phyloP scores from a whole-genome alignment of 2,888 invertebrate species.

The Ophion costatus region DNA sequence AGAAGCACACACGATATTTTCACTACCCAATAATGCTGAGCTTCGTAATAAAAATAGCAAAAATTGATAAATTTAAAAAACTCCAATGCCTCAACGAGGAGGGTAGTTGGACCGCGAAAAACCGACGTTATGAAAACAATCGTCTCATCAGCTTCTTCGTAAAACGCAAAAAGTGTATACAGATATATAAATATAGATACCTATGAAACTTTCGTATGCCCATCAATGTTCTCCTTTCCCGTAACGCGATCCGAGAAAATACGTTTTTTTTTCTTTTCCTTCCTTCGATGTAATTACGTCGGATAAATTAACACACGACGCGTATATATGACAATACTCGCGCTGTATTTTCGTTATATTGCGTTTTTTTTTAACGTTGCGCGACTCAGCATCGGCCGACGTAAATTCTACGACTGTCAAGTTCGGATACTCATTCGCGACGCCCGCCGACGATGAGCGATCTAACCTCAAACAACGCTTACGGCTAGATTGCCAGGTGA shows the following conservation, averaged over 20 bases:
- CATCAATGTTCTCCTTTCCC: constrained; percentile 30
- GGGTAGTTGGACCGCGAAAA: too few species aligned
- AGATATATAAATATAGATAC: constrained; percentile 17
- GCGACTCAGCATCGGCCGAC: not conserved
- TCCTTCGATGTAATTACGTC: not conserved
- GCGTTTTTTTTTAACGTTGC: not conserved
- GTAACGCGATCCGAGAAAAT: too few species aligned
- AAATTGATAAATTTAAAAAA: too few species aligned
- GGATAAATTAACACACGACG: constrained; percentile 12
- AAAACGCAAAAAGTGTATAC: too few species aligned
- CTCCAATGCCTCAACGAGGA: too few species aligned
- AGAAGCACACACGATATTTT: too few species aligned
- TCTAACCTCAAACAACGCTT: constrained; percentile 66
- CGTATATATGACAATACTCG: not conserved
- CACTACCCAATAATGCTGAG: too few species aligned
- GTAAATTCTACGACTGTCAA: constrained; percentile 56
- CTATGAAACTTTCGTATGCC: constrained; percentile 33
- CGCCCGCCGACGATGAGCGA: constrained; percentile 51
- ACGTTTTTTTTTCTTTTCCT: not conserved
- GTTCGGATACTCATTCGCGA: constrained; percentile 55
- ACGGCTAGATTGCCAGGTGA: constrained; percentile 65
- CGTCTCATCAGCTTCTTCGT: too few species aligned
- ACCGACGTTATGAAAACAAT: too few species aligned
- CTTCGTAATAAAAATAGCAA: too few species aligned
- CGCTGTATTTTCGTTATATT: not conserved